Conservation (phyloP, 2,888 invertebrate genomes). For the Drosophila sordidapex region DNA sequence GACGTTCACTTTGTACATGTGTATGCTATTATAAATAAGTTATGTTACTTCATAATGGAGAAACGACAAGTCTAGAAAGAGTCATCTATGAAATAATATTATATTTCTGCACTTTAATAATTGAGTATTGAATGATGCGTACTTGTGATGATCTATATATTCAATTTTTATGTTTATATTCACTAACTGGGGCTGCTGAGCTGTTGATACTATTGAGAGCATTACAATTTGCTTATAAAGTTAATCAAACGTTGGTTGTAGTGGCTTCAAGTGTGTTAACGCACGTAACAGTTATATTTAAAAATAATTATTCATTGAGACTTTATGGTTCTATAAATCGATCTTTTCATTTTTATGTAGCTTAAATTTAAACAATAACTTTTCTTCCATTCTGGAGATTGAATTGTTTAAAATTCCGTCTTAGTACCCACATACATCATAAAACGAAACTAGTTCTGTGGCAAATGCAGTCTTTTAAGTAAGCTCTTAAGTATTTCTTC, state of each 20-base stretch:
- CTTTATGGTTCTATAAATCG: not conserved
- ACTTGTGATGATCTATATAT: not conserved
- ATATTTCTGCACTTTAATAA: not conserved
- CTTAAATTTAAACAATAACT: not conserved
- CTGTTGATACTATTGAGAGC: not conserved
- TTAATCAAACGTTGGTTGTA: not conserved
- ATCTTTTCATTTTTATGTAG: not conserved
- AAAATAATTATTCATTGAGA: not conserved
- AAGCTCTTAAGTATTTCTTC: not conserved
- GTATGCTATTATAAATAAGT: not conserved
- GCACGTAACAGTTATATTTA: not conserved
- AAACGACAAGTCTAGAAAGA: not conserved
- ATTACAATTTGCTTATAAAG: not conserved
- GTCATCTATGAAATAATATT: slow-evolving; percentile 9
- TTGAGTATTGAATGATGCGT: not conserved
- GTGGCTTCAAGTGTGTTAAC: not conserved
- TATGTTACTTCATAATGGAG: not conserved
- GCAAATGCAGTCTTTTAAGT: not conserved
- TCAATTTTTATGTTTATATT: not conserved
- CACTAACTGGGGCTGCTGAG: not conserved
- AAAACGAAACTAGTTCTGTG: not conserved
- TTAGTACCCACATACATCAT: not conserved
- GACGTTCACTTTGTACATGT: not conserved
- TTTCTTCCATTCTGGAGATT: not conserved
- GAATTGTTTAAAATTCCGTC: not conserved